Conservation (phyloP, 2,797 vertebrate species). For the Oreonectes daqikongensis region DNA sequence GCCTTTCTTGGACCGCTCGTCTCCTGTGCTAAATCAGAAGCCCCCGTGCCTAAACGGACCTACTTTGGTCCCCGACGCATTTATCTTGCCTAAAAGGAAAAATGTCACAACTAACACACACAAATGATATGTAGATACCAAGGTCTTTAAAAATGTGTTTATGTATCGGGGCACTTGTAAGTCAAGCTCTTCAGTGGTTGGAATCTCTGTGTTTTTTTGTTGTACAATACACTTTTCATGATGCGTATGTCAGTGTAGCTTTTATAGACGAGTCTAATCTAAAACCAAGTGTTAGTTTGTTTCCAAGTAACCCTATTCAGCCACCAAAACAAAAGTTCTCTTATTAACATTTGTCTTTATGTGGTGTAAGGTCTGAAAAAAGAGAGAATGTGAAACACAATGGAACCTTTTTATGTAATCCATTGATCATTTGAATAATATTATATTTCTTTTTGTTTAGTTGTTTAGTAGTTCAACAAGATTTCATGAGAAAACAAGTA, state of each 20-base stretch:
- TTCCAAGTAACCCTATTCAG: constrained; percentile 50
- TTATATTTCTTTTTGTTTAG: constrained; percentile 44
- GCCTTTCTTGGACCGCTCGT: constrained; percentile 42
- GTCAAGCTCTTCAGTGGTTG: constrained; percentile 62
- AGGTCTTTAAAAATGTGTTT: constrained; percentile 59
- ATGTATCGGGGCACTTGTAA: constrained; percentile 53
- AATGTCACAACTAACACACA: constrained; percentile 57
- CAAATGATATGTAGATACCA: constrained; percentile 76
- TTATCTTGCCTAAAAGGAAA: constrained; percentile 30
- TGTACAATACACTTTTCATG: constrained; percentile 74
- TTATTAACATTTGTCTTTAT: constrained; percentile 47
- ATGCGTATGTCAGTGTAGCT: constrained; percentile 68
- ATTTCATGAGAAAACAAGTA: constrained; percentile 5
- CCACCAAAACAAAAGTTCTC: constrained; percentile 20
- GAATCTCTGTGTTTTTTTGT: constrained; percentile 65
- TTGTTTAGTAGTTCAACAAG: constrained; percentile 37
- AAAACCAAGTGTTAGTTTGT: constrained; percentile 65
- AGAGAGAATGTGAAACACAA: constrained; percentile 52
- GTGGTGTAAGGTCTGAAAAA: constrained; percentile 40
- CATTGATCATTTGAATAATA: constrained; percentile 54
- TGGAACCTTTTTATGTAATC: constrained; percentile 52
- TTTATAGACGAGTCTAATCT: constrained; percentile 72
- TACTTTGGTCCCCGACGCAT: constrained; percentile 42
- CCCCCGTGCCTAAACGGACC: constrained; percentile 44
- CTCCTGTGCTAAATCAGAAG: constrained; percentile 41